phyloP scores from a whole-genome alignment of 1,140 invertebrate species.

The Mizuhopecten yessoensis region DNA sequence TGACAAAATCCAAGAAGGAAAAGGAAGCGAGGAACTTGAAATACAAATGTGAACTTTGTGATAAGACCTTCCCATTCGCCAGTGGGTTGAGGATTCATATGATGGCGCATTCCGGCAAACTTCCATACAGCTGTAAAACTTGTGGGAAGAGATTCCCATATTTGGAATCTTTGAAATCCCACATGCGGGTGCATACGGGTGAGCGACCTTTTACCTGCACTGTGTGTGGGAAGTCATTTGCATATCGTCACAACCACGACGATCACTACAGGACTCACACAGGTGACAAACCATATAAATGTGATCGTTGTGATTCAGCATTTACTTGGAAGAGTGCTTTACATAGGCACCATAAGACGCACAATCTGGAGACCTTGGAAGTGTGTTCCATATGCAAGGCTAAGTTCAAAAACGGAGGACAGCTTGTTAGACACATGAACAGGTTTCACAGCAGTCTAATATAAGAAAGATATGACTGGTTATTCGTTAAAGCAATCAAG shows the following conservation, averaged over 20 bases:
- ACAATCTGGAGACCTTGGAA: not conserved
- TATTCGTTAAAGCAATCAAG: no score
- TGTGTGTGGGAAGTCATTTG: slow-evolving; percentile 60
- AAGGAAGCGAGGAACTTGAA: not conserved
- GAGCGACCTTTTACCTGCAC: slow-evolving; percentile 58
- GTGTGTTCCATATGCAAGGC: slow-evolving; percentile 8
- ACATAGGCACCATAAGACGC: slow-evolving; percentile 40
- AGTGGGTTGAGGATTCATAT: slow-evolving; percentile 99
- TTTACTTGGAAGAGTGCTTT: slow-evolving; percentile 84
- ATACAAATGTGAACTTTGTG: slow-evolving; percentile 1
- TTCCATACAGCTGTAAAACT: slow-evolving; percentile 48
- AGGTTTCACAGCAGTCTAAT: slow-evolving; percentile 19
- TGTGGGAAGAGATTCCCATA: slow-evolving; percentile 53
- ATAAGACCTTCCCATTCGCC: slow-evolving; percentile 89
- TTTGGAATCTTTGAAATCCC: slow-evolving; percentile 45
- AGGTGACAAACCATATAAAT: slow-evolving; percentile 81
- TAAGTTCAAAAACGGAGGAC: not conserved
- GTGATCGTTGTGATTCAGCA: slow-evolving; percentile 98
- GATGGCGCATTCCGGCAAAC: slow-evolving; percentile 95
- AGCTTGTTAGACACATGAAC: slow-evolving; percentile 1
- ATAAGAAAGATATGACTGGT: not conserved
- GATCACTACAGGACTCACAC: slow-evolving; percentile 59
- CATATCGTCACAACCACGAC: slow-evolving; percentile 37
- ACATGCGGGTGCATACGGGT: slow-evolving; percentile 58
- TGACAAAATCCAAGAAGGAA: not conserved